These are phyloP conservation scores for Etheostoma perlongum DNA, from an alignment of 2,797 vertebrate species.

Conservation along the genomic window DNA sequence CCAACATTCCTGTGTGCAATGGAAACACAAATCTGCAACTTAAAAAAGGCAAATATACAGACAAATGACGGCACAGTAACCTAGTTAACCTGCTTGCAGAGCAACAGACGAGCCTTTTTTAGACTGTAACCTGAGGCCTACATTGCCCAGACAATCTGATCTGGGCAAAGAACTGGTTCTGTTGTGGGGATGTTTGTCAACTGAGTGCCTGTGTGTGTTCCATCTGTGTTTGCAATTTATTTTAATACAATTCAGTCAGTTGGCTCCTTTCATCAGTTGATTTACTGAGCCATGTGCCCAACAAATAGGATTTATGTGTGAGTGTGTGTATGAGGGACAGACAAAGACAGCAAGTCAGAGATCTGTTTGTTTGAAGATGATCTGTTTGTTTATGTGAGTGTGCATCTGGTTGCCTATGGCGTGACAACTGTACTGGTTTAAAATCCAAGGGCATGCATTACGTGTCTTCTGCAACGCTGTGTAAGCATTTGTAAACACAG, in stretches of 20 bases:
- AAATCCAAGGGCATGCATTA: slow-evolving; percentile 40
- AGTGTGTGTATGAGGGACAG: slow-evolving; percentile 20
- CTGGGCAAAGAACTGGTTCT: slow-evolving; percentile 7
- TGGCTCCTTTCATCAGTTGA: slow-evolving; percentile 47
- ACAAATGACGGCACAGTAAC: slow-evolving; percentile 12
- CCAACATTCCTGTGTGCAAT: slow-evolving; percentile 6
- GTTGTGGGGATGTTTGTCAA: slow-evolving; percentile 53
- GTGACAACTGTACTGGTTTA: slow-evolving; percentile 52
- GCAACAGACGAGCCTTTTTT: slow-evolving; percentile 9
- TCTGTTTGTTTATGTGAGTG: slow-evolving; percentile 28
- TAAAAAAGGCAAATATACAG: slow-evolving; percentile 1
- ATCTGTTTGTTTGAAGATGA: neutral
- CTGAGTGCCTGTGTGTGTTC: slow-evolving; percentile 18
- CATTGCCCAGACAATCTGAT: slow-evolving; percentile 18
- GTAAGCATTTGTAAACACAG: slow-evolving; percentile 48
- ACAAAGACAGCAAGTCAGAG: slow-evolving; percentile 23
- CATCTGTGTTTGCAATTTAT: slow-evolving; percentile 66
- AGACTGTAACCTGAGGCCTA: slow-evolving; percentile 31
- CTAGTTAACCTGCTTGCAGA: neutral
- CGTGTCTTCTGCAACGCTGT: slow-evolving; percentile 26
- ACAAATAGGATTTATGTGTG: slow-evolving; percentile 39
- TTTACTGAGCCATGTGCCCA: slow-evolving; percentile 42
- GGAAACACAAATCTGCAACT: neutral
- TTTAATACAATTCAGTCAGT: slow-evolving; percentile 54
- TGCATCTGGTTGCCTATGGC: slow-evolving; percentile 15